These are phyloP conservation scores for Cetonia aurata DNA, from an alignment of 2,888 invertebrate genomes.

Conservation along the genomic window DNA sequence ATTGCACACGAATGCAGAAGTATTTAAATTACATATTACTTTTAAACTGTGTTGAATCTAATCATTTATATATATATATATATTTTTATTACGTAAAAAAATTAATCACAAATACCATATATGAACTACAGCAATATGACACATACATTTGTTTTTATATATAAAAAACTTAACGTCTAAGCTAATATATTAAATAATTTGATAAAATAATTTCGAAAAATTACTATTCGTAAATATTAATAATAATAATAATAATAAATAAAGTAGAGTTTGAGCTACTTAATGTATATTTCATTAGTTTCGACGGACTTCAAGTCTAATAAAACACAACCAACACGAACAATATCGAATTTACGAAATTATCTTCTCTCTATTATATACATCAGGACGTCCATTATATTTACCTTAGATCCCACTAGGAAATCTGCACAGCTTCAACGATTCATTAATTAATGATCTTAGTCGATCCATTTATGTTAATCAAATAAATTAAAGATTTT, in stretches of 20 bases:
- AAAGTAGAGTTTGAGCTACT: conserved; percentile 22
- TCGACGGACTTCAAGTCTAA: conserved; percentile 13
- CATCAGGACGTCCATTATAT: conserved; percentile 8
- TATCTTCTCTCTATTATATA: conserved; percentile 3
- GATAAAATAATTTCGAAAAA: too few relatives aligned
- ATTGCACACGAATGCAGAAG: conserved; percentile 16
- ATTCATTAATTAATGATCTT: not conserved
- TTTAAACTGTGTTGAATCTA: not conserved
- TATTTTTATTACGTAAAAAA: conserved; percentile 11
- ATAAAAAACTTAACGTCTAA: not conserved
- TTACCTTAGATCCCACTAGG: too few relatives aligned
- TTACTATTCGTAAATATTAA: too few relatives aligned
- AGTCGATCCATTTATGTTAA: conserved; percentile 14
- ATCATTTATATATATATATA: not conserved
- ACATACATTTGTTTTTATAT: conserved; percentile 1
- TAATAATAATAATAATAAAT: not conserved
- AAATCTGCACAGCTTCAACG: not conserved
- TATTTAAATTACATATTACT: conserved; percentile 14
- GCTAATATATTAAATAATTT: too few relatives aligned
- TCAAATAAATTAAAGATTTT: conserved; percentile 6
- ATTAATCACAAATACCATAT: conserved; percentile 5
- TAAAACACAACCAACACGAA: conserved; percentile 25
- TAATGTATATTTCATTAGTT: conserved; percentile 4
- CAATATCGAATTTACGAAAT: conserved; percentile 3
- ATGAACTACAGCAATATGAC: conserved; percentile 8